Base-by-base conservation (phyloP, 2,888 invertebrate species). In the Leucophenga maculata region DNA sequence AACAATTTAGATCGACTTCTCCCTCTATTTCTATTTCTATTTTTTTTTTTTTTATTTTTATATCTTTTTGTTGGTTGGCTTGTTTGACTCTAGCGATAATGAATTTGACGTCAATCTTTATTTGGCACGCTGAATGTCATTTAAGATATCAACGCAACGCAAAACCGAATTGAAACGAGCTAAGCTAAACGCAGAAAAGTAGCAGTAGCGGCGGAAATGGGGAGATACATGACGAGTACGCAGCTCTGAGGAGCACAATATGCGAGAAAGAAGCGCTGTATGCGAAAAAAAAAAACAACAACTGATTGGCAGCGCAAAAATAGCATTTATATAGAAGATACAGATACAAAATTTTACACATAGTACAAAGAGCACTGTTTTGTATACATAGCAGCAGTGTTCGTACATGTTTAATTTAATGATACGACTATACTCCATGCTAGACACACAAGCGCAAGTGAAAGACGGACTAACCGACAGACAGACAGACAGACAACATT, bases 61-160 rank as follows among this genome's bases (percentile, higher is more conserved):
- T 57, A n/a, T 57, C 18, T 57, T 31, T 18, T 31, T 64, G 11
- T 46, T 62, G 1, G 2, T 62, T 1, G 13, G 9, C 44, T 62
- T 46, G 6, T 62, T 62, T 46, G 60, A 60, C 39, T 22, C 6
- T 52, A 72, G 73, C 72, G 77, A 76, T 78, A 79, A 80, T 80
- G 74, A 79, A 80, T 78, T 78, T 75, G 76, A 79, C 73, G 83
- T 83, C 83, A 82, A 80, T 82, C 83, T 82, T 78, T 77, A 80
- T 83, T 83, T 82, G 77, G 78, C 77, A 64, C 62, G 70, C 67
- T 71, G 74, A 75, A 74, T 78, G 78, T 78, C 77, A 79, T 72
- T 73, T 72, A 75, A 77, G 74, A 75, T 75, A 75, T 74, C 75
- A 75, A 68, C 75, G 71, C 69, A 75, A 55, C 71, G 68, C 69